Evolutionary conservation across 2,797 vertebrate species (phyloP).

Genomic region (Choloepus didactylus): DNA sequence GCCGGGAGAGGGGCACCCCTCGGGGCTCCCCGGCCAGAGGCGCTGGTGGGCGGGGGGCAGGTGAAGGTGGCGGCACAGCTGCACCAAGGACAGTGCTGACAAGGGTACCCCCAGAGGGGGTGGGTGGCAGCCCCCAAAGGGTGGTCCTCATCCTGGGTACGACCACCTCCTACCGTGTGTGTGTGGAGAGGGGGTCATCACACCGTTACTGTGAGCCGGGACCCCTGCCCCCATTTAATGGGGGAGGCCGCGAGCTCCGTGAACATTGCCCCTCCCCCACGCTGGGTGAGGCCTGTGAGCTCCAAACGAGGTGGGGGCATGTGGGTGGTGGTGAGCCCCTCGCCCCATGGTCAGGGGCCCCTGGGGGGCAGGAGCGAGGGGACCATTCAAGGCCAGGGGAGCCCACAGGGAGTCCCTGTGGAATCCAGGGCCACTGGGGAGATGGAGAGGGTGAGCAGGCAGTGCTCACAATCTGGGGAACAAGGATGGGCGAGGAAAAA

Average conservation of each 20-base stretch:
- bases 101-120: neutral
- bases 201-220: neutral
- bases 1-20: neutral
- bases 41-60: too few relatives aligned
- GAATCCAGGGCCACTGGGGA: neutral
- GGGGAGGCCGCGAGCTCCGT: too few relatives aligned
- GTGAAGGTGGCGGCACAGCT: too few relatives aligned
- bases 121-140: neutral
- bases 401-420: accelerated
- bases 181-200: too few relatives aligned
- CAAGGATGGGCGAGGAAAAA: accelerated
- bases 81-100: too few relatives aligned
- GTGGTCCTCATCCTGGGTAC: neutral
- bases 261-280: neutral
- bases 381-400: too few relatives aligned
- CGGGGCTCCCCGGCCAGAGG: neutral
- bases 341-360: too few relatives aligned
- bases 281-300: neutral
- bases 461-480: neutral
- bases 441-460: too few relatives aligned
- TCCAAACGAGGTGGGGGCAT: accelerated
- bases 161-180: too few relatives aligned
- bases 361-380: too few relatives aligned
- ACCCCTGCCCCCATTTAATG: neutral
- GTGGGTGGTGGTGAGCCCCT: too few relatives aligned